These are phyloP conservation scores for Paguma larvata DNA, from an alignment of 2,797 vertebrate species.

Conservation along the genomic window DNA sequence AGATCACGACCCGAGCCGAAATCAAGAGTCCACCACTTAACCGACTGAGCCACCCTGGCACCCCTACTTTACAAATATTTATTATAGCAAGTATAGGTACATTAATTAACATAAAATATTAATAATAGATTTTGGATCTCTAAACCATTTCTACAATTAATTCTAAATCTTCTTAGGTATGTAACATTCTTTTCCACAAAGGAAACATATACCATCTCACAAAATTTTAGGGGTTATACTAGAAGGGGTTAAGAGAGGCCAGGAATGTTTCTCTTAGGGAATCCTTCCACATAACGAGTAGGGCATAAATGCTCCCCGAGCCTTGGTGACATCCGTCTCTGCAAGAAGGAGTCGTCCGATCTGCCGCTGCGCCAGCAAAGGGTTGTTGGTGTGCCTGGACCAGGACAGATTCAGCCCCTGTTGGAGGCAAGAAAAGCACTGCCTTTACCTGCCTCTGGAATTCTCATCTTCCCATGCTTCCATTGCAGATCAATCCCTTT, in stretches of 20 bases:
- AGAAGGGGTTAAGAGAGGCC: neutral
- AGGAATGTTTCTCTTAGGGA: neutral
- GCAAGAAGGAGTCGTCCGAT: neutral
- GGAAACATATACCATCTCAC: neutral
- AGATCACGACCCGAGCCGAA: no score
- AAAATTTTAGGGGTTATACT: neutral
- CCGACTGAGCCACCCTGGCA: no score
- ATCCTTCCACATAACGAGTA: neutral
- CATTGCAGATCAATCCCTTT: neutral
- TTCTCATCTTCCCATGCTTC: neutral
- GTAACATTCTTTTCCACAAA: slow-evolving; percentile 10
- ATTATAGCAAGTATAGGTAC: neutral
- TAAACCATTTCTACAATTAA: slow-evolving; percentile 18
- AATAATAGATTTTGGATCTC: neutral
- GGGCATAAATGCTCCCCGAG: neutral
- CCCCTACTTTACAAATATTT: neutral
- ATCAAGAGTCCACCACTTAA: no score
- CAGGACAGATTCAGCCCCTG: neutral
- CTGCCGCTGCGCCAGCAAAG: neutral
- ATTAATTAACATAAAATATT: slow-evolving; percentile 21
- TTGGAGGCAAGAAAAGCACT: neutral
- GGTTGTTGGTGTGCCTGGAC: neutral
- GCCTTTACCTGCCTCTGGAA: neutral
- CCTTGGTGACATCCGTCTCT: neutral
- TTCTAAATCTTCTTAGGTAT: slow-evolving; percentile 12